Percentiles rank a stretch among this genome's conserved stretches.
Evolutionary conservation across 2,888 invertebrate genomes (phyloP).

Genomic region (Celastrina argiolus): DNA sequence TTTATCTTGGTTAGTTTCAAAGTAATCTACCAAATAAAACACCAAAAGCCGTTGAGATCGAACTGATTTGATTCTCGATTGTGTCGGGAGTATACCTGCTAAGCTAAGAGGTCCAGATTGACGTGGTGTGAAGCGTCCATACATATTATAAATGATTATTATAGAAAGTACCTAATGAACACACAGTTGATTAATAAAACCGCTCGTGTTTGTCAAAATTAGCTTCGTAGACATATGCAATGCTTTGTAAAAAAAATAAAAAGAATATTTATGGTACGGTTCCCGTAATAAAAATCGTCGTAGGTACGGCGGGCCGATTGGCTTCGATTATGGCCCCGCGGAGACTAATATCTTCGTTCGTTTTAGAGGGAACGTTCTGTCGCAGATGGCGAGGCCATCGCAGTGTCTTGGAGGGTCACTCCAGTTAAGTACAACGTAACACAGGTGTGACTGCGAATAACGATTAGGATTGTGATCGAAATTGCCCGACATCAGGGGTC

Average conservation of each 20-base stretch:
- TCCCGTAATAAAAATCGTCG: conserved; percentile 63
- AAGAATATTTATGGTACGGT: conserved; percentile 45
- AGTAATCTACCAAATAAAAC: too few species aligned
- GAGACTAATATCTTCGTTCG: conserved; percentile 77
- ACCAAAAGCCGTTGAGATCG: too few species aligned
- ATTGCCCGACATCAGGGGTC: conserved; percentile 55
- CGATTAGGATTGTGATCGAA: conserved; percentile 63
- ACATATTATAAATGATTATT: too few species aligned
- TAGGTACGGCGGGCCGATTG: conserved; percentile 68
- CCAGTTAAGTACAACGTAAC: conserved; percentile 74
- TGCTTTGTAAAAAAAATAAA: conserved; percentile 46
- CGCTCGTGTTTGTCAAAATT: neutral
- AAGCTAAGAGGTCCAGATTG: too few species aligned
- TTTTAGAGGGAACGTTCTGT: conserved; percentile 69
- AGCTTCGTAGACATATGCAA: neutral
- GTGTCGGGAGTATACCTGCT: too few species aligned
- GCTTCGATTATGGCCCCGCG: conserved; percentile 74
- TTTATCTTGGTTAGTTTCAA: too few species aligned
- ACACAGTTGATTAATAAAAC: too few species aligned
- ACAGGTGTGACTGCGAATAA: conserved; percentile 61
- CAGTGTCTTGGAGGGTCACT: conserved; percentile 53
- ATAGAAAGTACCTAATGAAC: too few species aligned
- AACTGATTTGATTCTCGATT: too few species aligned
- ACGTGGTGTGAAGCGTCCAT: too few species aligned
- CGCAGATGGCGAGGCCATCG: conserved; percentile 58